phyloP scores from a whole-genome alignment of 2,113 vertebrate species.

The Xenus cinereus region DNA sequence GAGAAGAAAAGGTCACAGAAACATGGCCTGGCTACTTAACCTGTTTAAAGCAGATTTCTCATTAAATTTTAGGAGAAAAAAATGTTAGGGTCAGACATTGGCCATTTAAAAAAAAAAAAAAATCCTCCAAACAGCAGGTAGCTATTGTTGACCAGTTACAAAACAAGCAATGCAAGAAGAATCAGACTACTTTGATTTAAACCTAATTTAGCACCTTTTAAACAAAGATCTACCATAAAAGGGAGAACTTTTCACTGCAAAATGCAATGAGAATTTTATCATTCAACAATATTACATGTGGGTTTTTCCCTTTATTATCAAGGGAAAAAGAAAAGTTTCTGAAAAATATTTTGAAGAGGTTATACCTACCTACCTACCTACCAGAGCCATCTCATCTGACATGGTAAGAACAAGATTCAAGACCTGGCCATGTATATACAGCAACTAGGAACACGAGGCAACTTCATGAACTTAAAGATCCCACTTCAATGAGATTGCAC shows the following conservation, averaged over 20 bases:
- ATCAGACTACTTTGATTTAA: background rate
- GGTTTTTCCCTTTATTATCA: background rate
- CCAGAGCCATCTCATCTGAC: background rate
- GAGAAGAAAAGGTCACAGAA: constrained; percentile 15
- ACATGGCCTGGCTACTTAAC: background rate
- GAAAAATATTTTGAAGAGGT: background rate
- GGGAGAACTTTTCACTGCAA: background rate
- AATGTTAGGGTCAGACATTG: background rate
- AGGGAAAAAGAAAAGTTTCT: background rate
- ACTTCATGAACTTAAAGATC: background rate
- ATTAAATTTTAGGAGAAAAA: background rate
- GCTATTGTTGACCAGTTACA: background rate
- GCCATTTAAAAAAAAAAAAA: background rate
- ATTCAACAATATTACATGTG: background rate
- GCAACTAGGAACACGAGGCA: background rate
- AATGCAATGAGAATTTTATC: background rate
- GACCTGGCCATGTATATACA: background rate
- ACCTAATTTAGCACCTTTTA: background rate
- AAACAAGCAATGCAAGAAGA: background rate
- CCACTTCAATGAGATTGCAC: background rate
- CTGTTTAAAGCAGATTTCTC: background rate
- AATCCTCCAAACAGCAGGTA: background rate
- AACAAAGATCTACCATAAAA: background rate
- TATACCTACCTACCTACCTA: background rate
- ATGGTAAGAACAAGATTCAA: background rate